Evolutionary conservation across 1,140 invertebrate species (phyloP).

Genomic region (Philotrypesis tridentata): DNA sequence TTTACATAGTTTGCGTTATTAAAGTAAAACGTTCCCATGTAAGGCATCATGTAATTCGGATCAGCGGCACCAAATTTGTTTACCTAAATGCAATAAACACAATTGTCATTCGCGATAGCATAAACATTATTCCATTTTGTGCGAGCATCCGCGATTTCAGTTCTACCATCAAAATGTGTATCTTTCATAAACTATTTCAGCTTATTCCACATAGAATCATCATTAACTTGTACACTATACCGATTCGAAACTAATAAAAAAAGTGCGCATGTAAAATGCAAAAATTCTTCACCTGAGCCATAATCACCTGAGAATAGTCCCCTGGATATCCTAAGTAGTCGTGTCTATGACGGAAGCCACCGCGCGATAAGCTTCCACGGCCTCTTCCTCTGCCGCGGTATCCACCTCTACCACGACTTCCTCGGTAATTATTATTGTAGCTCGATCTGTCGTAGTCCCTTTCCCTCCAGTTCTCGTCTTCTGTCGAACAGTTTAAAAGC

Average conservation of each 20-base stretch:
- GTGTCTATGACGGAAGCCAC: slow-evolving; percentile 65
- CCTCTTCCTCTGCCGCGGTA: slow-evolving; percentile 60
- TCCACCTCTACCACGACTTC: slow-evolving; percentile 62
- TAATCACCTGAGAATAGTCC: slow-evolving; percentile 73
- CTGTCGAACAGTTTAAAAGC: slow-evolving; percentile 45
- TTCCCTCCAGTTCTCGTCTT: slow-evolving; percentile 67
- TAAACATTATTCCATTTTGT: neutral
- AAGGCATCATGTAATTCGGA: slow-evolving; percentile 76
- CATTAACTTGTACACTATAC: neutral
- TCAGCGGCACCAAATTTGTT: slow-evolving; percentile 66
- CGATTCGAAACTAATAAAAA: neutral
- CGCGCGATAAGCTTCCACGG: slow-evolving; percentile 57
- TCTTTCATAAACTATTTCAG: slow-evolving; percentile 15
- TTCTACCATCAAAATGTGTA: slow-evolving; percentile 51
- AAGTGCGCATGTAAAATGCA: too few relatives aligned
- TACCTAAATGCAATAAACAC: slow-evolving; percentile 53
- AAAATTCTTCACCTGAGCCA: slow-evolving; percentile 11
- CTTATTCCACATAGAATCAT: slow-evolving; percentile 14
- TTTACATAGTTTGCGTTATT: slow-evolving; percentile 73
- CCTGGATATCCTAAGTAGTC: slow-evolving; percentile 73
- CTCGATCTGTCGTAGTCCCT: slow-evolving; percentile 66
- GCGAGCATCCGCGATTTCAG: slow-evolving; percentile 42
- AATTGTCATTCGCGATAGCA: neutral
- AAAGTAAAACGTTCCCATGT: slow-evolving; percentile 78
- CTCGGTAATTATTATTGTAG: slow-evolving; percentile 63